phyloP scores from a whole-genome alignment of 37 sponge, comb jelly and placozoan genomes.

The Beroe forskalii region DNA sequence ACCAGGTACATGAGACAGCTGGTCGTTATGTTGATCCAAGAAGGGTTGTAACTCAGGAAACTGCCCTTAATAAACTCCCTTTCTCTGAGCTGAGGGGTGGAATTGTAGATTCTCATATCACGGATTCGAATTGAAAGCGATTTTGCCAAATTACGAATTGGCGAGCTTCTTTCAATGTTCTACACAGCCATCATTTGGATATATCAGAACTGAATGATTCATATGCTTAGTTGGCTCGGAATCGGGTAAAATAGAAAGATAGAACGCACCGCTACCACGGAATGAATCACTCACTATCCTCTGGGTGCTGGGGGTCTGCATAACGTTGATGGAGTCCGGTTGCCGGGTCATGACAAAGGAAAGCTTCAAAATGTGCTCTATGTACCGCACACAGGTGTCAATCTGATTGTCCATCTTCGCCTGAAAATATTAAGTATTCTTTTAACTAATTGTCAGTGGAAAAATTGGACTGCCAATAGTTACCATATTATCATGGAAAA shows the following conservation, averaged over 20 bases:
- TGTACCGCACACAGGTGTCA: slow-evolving; percentile 5
- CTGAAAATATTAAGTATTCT: slow-evolving; percentile 27
- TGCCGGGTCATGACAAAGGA: slow-evolving; percentile 56
- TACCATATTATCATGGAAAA: no score
- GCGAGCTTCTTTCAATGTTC: no score
- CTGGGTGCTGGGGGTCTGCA: slow-evolving; percentile 60
- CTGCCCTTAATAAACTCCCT: slow-evolving; percentile 52
- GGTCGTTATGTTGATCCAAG: slow-evolving; percentile 30
- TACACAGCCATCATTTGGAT: no score
- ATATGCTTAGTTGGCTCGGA: no score
- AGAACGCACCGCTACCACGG: no score
- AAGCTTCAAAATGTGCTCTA: background rate
- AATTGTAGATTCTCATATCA: no score
- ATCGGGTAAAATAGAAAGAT: no score
- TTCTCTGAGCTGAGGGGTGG: slow-evolving; percentile 27
- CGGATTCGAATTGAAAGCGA: no score
- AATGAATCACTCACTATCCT: slow-evolving; percentile 46
- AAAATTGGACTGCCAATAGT: no score
- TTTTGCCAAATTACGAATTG: no score
- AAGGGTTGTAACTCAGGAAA: background rate
- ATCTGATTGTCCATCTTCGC: slow-evolving; percentile 10
- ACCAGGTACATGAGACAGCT: slow-evolving; percentile 33
- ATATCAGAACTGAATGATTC: no score
- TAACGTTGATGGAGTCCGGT: slow-evolving; percentile 38
- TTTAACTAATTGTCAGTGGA: no score